Conservation (phyloP, 2,797 vertebrate genomes). For the Falco biarmicus region DNA sequence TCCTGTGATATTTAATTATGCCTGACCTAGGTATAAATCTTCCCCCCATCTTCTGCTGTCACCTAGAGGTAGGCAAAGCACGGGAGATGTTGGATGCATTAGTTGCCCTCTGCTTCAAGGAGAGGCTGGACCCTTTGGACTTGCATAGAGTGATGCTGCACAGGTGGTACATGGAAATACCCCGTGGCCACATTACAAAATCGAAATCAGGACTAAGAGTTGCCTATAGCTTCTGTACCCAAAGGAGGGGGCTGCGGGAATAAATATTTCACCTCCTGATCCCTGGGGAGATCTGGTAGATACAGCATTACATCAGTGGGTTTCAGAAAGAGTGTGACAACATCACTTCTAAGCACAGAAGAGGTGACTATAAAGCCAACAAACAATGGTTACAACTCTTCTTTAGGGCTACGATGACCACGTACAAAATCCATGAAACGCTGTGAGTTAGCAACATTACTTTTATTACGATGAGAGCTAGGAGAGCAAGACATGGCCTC, state of each 20-base stretch:
- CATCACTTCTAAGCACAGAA: background rate
- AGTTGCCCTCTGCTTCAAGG: background rate
- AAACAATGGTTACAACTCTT: background rate
- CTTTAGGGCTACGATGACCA: background rate
- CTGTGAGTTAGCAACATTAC: background rate
- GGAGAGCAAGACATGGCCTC: background rate
- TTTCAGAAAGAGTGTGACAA: background rate
- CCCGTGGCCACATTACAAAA: accelerated
- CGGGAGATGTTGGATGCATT: background rate
- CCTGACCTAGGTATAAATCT: background rate
- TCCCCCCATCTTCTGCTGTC: background rate
- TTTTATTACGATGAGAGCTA: background rate
- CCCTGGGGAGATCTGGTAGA: background rate
- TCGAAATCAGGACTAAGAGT: background rate
- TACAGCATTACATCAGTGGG: background rate
- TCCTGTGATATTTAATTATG: background rate
- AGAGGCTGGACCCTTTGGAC: background rate
- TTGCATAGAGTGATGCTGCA: background rate
- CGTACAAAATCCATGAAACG: background rate
- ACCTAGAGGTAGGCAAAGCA: background rate
- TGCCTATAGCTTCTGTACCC: accelerated
- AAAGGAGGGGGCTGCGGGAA: accelerated
- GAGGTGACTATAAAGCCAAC: background rate
- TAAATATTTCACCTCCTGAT: background rate
- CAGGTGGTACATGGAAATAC: background rate